Evolutionary conservation across 2,888 invertebrate genomes (phyloP), one percentile per base, ranked within the genome.

Genomic region (Petrophora chlorosata): DNA sequence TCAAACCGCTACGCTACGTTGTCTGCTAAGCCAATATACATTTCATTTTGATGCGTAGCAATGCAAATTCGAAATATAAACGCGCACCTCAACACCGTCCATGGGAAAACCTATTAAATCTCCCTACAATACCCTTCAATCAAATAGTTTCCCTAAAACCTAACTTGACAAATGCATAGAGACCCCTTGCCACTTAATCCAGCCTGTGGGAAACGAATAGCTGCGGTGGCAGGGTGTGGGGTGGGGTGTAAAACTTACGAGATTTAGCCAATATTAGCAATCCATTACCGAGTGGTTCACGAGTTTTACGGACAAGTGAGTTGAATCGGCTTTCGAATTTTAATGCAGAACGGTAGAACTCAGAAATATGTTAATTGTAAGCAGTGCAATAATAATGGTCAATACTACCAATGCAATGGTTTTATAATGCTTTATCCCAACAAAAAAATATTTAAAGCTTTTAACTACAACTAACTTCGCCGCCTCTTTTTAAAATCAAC

Each of bases 201-300:
- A 48, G 62, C 47, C 56, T 61, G 59, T 72, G 70, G 67, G 70
- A 76, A 72, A 71, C 72, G 69, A 70, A 75, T 72, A 74, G 77
- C 79, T 79, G 79, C 66, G 73, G 81, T 86, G 78, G 82, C 73
- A 87, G 85, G 79, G 73, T 72, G 63, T 63, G 50, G 59, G 63
- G 62, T 59, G 68, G 77, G 77, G 78, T 74, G 79, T 74, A 76
- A 56, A 80, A 82, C 81, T 82, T 79, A 77, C 76, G 76, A 82
- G 88, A 85, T 86, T 87, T 82, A 73, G 82, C 84, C 80, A 88
- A 90, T 87, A 90, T 88, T 85, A 83, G 84, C 89, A 85, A 89
- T 89, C 85, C 87, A 88, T 88, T 89, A 87, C 77, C 57, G 66
- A 56, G 52, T 61, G 56, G 61, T 67, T 63, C 51, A 17, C 53